Evolutionary conservation across 2,113 vertebrate species (phyloP), one percentile per base, ranked within the genome.

Genomic region (Tychaedon coryphoeus): DNA sequence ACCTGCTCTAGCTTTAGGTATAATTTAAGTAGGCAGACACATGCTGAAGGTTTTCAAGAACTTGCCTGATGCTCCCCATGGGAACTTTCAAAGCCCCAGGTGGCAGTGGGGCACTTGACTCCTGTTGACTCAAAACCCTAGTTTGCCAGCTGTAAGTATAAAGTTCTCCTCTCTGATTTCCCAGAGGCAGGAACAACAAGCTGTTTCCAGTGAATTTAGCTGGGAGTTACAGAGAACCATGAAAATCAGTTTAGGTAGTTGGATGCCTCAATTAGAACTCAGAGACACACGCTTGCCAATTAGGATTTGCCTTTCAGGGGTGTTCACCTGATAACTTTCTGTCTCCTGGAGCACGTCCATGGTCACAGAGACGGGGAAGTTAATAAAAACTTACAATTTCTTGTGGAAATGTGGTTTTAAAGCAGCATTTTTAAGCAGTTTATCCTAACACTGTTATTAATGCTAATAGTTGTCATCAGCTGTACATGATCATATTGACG

Each of bases 21-120:
- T 62, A 28, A 78, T 71, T 93, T 81, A 77, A 43, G 38, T 18
- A 80, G 61, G 28, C 26, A 81, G 77, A 60, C 29, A 62, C 33
- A 20, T 9, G 20, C 18, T 66, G 60, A 61, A 54, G 11, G 43
- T 90, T 83, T 83, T 83, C 28, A 53, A 88, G 75, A 66, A 12
- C 1, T 1, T n/a, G 17, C 42, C 34, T 79, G 29, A 29, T 4
- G 12, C 24, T 87, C 18, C 43, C 15, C 56, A 70, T 19, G 22
- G 70, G 70, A 92, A 65, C 26, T 77, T 53, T 47, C 36, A 12
- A 88, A 80, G 60, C 54, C 73, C 48, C 9, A 24, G 28, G 20
- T 57, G 20, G n/a, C 0, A 0, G 40, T 38, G 40, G 17, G 53
- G 25, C 19, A 15, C 51, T 78, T 66, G 34, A 76, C 43, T 86